phyloP scores from a whole-genome alignment of 53 echinoderm and acorn worm species.

The Arbacia lixula region DNA sequence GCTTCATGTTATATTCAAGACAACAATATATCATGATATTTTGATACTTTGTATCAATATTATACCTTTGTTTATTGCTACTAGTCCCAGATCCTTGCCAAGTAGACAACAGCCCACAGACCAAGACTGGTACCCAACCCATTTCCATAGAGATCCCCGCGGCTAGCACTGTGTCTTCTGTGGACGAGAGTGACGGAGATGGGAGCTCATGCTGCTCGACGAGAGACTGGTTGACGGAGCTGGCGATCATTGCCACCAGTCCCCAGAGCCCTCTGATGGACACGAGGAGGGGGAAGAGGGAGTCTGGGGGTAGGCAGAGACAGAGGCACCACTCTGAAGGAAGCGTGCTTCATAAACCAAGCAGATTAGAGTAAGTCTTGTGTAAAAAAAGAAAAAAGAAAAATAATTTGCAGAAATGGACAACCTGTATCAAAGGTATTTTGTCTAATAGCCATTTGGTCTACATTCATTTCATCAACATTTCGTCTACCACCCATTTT shows the following conservation, averaged over 20 bases:
- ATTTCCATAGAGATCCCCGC: neutral
- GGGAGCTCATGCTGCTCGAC: constrained; percentile 23
- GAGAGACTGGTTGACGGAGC: constrained; percentile 61
- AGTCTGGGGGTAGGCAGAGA: constrained; percentile 3
- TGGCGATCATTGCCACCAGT: constrained; percentile 73
- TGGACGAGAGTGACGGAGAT: constrained; percentile 16
- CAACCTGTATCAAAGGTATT: no score
- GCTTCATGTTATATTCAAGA: no score
- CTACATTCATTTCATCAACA: no score
- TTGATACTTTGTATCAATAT: no score
- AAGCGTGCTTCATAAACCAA: constrained; percentile 37
- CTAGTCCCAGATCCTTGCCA: constrained; percentile 25
- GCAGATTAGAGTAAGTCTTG: no score
- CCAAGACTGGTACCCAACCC: constrained; percentile 34
- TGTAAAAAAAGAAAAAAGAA: no score
- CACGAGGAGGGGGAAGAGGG: neutral
- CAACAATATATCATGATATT: no score
- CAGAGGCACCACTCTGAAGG: constrained; percentile 55
- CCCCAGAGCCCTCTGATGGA: constrained; percentile 68
- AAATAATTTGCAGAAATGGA: no score
- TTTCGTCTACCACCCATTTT: no score
- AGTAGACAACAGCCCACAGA: neutral
- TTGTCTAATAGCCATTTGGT: no score
- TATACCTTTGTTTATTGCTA: neutral
- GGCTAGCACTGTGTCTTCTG: neutral